Evolutionary conservation across 92 coral and sea anemone genomes (phyloP), one percentile per base, ranked within the genome.

Genomic region (Siderastrea siderea): DNA sequence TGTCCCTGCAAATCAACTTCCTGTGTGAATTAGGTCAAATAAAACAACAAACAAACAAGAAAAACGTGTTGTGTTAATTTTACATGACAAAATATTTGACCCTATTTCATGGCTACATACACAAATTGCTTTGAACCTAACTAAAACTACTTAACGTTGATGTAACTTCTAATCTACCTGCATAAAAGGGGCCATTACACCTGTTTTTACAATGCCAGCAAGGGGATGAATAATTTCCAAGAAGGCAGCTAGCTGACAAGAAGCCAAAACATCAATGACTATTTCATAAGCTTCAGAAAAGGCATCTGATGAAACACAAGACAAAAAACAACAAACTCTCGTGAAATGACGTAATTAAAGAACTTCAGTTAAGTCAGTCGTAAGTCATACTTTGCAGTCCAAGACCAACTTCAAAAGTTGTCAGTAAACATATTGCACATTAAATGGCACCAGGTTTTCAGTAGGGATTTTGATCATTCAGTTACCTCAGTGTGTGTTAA

Each of bases 161-260:
- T 47, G 48, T 14, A 46, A 12, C 7, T 2, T 5, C 3, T 7
- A 26, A 44, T 46, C 15, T 44, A 70, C 99, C 97, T 97, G 99
- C 83, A 92, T 82, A 55, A 90, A 82, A 47, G 99, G 99, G 19
- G 99, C 98, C 68, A 95, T 62, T 2, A 90, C 92, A 15, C 97
- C 98, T 19, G 98, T 97, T 61, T 84, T 93, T 15, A 97, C 99
- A 58, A 97, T 60, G 12, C 96, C 96, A 69, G 89, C 68, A 47
- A 92, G 84, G 49, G 99, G 98, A 80, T 97, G 91, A 71, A 95
- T 77, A 47, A 96, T 87, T 76, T 97, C 99, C 89, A 97, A 79
- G 66, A 97, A 93, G 43, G 99, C 96, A 8, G 99, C 99, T 62
- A 97, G 79, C 84, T 95, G 98, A 92, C 99, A 97, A 11, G 99